These are phyloP conservation scores for Chloroceryle aenea DNA, from an alignment of 2,113 vertebrate species.

Conservation along the genomic window DNA sequence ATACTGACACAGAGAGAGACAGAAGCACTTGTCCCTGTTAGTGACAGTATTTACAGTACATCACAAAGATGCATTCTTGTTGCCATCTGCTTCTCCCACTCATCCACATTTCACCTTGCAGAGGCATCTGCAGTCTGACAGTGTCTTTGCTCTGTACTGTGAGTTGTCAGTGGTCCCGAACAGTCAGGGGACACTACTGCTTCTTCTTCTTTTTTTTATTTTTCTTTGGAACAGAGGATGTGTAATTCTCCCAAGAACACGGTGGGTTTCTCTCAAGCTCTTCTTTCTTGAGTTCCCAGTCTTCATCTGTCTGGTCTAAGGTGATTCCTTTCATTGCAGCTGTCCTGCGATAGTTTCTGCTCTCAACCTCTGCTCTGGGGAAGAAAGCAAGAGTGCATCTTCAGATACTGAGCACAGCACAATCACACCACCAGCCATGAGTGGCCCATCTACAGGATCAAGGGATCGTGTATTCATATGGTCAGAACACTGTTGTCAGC, in stretches of 20 bases:
- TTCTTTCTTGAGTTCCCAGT: constrained; percentile 81
- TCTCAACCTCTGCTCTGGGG: constrained; percentile 84
- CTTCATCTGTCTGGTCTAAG: constrained; percentile 84
- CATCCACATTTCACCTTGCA: background rate
- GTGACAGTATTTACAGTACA: background rate
- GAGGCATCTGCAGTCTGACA: background rate
- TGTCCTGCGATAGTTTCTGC: constrained; percentile 63
- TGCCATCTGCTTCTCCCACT: background rate
- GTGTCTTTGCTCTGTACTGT: background rate
- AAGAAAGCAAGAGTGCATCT: background rate
- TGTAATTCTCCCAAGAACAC: background rate
- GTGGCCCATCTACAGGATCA: background rate
- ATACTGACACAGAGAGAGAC: background rate
- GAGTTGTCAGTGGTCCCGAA: background rate
- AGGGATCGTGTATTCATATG: fast-evolving
- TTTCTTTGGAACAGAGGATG: background rate
- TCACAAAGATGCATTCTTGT: background rate
- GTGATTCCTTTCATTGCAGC: constrained; percentile 66
- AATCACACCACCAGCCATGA: fast-evolving
- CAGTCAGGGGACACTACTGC: background rate
- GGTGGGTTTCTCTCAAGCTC: constrained; percentile 57
- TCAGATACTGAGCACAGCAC: background rate
- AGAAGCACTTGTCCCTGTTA: background rate
- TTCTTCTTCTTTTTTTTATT: background rate
- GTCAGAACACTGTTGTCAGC: background rate